These are phyloP conservation scores for Lithophane socia DNA, from an alignment of 2,888 invertebrate genomes.

Conservation along the genomic window DNA sequence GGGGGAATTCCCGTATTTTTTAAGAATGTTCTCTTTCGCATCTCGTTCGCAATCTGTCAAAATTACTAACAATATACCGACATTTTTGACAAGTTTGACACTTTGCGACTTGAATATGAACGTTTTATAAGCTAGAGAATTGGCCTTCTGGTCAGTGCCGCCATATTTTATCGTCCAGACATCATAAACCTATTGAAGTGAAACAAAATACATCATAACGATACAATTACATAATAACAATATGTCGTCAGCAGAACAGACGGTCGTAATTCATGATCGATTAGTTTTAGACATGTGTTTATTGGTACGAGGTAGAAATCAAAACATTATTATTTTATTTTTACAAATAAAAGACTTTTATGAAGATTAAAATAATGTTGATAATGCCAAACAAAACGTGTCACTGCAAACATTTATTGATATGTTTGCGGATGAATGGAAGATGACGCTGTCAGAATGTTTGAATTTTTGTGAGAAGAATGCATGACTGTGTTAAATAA, in stretches of 20 bases:
- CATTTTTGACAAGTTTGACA: too few relatives aligned
- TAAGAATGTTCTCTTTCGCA: too few relatives aligned
- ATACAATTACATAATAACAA: constrained; percentile 29
- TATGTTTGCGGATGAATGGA: too few relatives aligned
- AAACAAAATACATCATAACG: constrained; percentile 37
- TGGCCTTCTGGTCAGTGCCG: neutral
- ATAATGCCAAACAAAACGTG: too few relatives aligned
- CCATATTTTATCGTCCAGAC: constrained; percentile 40
- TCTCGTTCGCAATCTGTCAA: too few relatives aligned
- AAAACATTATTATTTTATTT: neutral
- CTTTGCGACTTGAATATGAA: too few relatives aligned
- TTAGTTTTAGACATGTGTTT: constrained; percentile 25
- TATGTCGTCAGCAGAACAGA: constrained; percentile 55
- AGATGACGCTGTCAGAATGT: too few relatives aligned
- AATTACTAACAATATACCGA: too few relatives aligned
- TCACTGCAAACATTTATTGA: neutral
- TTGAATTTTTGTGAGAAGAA: too few relatives aligned
- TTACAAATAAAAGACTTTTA: neutral
- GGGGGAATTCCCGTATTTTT: too few relatives aligned
- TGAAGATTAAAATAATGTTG: neutral
- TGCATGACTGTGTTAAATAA: too few relatives aligned
- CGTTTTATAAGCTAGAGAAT: too few relatives aligned
- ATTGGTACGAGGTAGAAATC: neutral
- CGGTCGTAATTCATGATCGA: constrained; percentile 31
- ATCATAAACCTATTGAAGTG: constrained; percentile 43